These are phyloP conservation scores for Anguilla megastoma DNA, from an alignment of 2,797 vertebrate species.

Conservation along the genomic window DNA sequence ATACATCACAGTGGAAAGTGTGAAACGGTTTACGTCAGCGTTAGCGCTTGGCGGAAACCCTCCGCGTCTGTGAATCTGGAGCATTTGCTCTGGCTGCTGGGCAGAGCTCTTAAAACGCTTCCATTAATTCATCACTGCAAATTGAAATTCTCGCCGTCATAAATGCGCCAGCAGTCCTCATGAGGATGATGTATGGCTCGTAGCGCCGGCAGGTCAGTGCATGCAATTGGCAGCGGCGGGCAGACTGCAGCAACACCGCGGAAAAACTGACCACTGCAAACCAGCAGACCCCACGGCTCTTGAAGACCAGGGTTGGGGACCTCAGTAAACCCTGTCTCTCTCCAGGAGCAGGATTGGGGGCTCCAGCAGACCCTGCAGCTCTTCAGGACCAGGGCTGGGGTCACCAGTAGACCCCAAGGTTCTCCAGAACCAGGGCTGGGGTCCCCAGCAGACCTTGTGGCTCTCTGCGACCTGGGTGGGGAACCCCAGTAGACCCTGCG, in stretches of 20 bases:
- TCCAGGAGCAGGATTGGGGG: background rate
- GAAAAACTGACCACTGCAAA: background rate
- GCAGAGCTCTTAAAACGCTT: background rate
- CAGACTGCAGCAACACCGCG: background rate
- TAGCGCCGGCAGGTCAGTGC: background rate
- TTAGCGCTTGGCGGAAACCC: background rate
- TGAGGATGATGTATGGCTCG: background rate
- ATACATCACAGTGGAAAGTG: background rate
- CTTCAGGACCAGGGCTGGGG: background rate
- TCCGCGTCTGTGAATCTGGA: background rate
- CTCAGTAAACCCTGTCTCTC: background rate
- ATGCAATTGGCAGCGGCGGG: background rate
- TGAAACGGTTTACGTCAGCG: background rate
- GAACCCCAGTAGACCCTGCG: background rate
- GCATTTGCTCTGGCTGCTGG: background rate
- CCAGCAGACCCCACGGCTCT: background rate
- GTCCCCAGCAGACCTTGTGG: background rate
- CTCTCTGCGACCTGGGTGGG: background rate
- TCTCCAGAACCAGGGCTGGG: background rate
- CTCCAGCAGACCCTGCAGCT: too few species aligned
- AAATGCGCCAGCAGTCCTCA: background rate
- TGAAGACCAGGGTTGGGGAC: background rate
- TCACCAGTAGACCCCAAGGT: background rate
- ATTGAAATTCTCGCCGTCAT: background rate
- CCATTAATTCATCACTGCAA: slow-evolving; percentile 8